Percentiles rank a stretch among this genome's conserved stretches.
Conservation (phyloP, 2,797 vertebrate species). For the Amblyopsis hoosieri region DNA sequence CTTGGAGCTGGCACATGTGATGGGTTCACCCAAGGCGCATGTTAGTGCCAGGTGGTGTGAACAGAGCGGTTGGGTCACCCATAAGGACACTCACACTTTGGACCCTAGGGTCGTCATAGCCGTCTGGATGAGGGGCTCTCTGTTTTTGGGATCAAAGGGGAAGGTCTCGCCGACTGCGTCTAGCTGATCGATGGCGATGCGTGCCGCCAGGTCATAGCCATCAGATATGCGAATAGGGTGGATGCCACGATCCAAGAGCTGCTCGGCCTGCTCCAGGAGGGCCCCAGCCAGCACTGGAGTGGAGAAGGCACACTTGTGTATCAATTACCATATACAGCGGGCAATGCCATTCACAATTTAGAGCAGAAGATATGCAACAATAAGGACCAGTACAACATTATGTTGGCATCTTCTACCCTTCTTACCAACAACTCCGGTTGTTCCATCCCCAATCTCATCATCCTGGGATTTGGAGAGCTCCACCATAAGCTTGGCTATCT, state of each 20-base stretch:
- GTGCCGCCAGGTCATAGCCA: slow-evolving; percentile 93
- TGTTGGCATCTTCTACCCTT: background rate
- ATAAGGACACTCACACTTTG: slow-evolving; percentile 87
- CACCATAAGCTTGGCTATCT: slow-evolving; percentile 99
- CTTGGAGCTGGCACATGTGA: no score
- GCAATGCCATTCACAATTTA: background rate
- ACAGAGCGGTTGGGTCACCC: no score
- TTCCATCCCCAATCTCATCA: slow-evolving; percentile 98
- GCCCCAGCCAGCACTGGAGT: slow-evolving; percentile 90
- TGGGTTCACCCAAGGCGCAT: no score
- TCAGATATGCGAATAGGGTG: slow-evolving; percentile 96
- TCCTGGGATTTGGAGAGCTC: slow-evolving; percentile 98
- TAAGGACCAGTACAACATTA: background rate
- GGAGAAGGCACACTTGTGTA: background rate
- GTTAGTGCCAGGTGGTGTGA: no score
- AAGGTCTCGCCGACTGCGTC: slow-evolving; percentile 93
- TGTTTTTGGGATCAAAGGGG: slow-evolving; percentile 85
- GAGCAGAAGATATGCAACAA: background rate
- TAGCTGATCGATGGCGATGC: slow-evolving; percentile 86
- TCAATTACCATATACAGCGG: background rate
- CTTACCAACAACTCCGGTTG: slow-evolving; percentile 97
- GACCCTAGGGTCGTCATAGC: slow-evolving; percentile 97
- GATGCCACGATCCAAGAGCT: slow-evolving; percentile 92
- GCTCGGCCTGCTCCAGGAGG: slow-evolving; percentile 92
- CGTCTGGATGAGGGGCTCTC: slow-evolving; percentile 92